These are phyloP conservation scores for Celastrina argiolus DNA, from an alignment of 2,888 invertebrate genomes.

Conservation along the genomic window DNA sequence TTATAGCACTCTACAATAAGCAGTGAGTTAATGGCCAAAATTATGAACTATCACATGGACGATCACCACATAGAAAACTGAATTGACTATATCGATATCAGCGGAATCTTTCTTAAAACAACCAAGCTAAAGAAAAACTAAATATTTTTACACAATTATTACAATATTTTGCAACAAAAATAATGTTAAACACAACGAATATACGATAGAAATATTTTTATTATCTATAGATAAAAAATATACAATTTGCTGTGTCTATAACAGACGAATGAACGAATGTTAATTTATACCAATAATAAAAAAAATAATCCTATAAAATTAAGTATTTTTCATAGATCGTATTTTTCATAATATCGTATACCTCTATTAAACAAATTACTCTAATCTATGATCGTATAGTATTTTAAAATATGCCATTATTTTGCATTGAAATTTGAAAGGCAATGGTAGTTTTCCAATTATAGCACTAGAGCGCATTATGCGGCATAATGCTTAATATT, in stretches of 20 bases:
- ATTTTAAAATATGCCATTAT: too few species aligned
- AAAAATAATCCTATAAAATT: too few species aligned
- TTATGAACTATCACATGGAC: constrained; percentile 61
- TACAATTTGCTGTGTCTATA: constrained; percentile 11
- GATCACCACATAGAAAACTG: constrained; percentile 36
- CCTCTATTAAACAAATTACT: too few species aligned
- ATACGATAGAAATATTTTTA: constrained; percentile 41
- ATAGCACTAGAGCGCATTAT: too few species aligned
- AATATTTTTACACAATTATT: constrained; percentile 50
- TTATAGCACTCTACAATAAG: constrained; percentile 46
- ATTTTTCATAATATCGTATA: too few species aligned
- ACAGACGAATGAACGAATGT: constrained; percentile 16
- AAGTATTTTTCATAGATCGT: too few species aligned
- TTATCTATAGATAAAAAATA: constrained; percentile 31
- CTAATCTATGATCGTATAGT: too few species aligned
- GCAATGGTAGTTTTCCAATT: too few species aligned
- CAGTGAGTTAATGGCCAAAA: constrained; percentile 46
- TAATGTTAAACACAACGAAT: constrained; percentile 46
- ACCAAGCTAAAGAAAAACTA: constrained; percentile 49
- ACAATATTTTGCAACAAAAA: constrained; percentile 62
- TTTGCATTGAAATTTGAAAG: too few species aligned
- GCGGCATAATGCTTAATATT: too few species aligned
- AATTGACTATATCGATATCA: constrained; percentile 47
- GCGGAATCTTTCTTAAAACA: constrained; percentile 41
- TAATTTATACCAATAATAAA: too few species aligned